These are phyloP conservation scores for Psettodes erumei DNA, from an alignment of 2,113 vertebrate species.

Conservation along the genomic window DNA sequence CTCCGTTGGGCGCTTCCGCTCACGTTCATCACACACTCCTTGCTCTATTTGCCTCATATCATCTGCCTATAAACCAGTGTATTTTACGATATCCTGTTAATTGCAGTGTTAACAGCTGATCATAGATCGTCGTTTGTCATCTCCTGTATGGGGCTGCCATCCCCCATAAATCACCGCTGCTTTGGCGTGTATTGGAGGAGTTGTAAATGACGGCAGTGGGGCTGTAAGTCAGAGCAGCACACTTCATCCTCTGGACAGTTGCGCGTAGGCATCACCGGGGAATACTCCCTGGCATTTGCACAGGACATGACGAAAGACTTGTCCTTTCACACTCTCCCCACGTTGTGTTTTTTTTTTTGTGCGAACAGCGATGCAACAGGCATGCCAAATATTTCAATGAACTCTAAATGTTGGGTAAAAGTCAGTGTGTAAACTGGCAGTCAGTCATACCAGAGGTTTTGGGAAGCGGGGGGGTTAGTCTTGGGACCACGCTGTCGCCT, in stretches of 20 bases:
- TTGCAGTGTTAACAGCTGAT: conserved; percentile 58
- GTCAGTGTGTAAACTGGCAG: conserved; percentile 50
- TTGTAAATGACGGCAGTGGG: conserved; percentile 26
- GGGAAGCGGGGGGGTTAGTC: not conserved
- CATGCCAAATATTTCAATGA: conserved; percentile 56
- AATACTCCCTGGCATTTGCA: conserved; percentile 65
- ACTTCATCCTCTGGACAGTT: conserved; percentile 32
- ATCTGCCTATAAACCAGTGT: conserved; percentile 49
- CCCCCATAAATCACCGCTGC: conserved; percentile 45
- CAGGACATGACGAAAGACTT: conserved; percentile 47
- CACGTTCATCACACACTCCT: conserved; percentile 34
- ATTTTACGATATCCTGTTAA: conserved; percentile 69
- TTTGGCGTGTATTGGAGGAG: conserved; percentile 27
- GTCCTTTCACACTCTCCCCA: conserved; percentile 27
- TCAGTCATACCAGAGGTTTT: conserved; percentile 40
- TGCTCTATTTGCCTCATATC: conserved; percentile 37
- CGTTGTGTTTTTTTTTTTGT: conserved; percentile 11
- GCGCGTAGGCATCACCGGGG: conserved; percentile 11
- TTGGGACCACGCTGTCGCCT: conserved; percentile 19
- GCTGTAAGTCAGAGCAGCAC: conserved; percentile 36
- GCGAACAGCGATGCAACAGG: not conserved
- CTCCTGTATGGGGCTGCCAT: conserved; percentile 21
- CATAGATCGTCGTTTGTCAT: conserved; percentile 45
- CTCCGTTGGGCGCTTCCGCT: conserved; percentile 7
- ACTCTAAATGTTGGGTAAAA: conserved; percentile 39